Evolutionary conservation across 2,113 vertebrate species (phyloP).

Genomic region (Peromyscus polionotus): DNA sequence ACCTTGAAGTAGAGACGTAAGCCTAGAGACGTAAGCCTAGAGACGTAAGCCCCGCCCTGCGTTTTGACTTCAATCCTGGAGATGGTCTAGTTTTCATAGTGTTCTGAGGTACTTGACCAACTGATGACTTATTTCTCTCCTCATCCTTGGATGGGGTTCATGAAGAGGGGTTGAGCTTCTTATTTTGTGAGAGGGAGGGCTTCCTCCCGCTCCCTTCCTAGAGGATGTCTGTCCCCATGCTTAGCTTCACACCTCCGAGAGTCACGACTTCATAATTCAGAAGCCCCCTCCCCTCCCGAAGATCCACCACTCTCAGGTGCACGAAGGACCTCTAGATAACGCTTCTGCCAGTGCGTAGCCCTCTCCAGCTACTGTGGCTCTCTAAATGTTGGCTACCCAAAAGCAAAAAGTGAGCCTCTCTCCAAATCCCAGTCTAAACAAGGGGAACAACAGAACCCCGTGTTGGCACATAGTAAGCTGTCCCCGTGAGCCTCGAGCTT

Average conservation of each 20-base stretch:
- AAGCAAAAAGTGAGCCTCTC: neutral
- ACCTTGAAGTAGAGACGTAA: neutral
- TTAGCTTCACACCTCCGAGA: neutral
- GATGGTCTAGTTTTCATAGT: neutral
- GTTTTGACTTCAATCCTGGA: neutral
- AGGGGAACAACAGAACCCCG: neutral
- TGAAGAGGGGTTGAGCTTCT: neutral
- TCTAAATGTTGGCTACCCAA: neutral
- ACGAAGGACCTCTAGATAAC: neutral
- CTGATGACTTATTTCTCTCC: neutral
- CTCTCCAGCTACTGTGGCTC: neutral
- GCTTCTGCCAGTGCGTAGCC: neutral
- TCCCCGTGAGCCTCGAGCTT: neutral
- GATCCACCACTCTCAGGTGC: neutral
- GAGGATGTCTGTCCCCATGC: neutral
- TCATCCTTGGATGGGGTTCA: neutral
- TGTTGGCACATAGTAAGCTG: neutral
- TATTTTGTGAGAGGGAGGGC: neutral
- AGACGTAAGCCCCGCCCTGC: neutral
- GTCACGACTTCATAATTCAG: no score
- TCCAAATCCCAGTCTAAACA: neutral
- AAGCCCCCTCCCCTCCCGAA: neutral
- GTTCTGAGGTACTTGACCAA: neutral
- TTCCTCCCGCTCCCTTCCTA: neutral
- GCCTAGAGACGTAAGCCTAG: neutral